These are phyloP conservation scores for Cryptus armator DNA, from an alignment of 2,888 invertebrate genomes.

Conservation along the genomic window DNA sequence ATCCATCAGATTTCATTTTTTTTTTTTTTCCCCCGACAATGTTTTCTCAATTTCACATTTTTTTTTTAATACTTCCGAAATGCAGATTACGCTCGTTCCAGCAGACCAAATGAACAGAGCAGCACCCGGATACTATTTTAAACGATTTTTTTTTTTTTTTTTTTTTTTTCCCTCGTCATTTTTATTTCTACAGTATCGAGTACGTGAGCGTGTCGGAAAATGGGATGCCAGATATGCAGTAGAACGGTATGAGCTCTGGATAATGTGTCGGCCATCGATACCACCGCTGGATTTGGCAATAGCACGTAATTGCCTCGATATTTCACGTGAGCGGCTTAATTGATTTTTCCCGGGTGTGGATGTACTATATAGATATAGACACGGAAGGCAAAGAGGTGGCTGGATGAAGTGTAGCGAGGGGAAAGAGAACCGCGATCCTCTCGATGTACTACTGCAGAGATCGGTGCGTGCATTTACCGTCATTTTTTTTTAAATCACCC, in stretches of 20 bases:
- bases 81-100: slow-evolving; percentile 8
- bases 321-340: slow-evolving; percentile 83
- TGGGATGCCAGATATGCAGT: slow-evolving; percentile 26
- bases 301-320: slow-evolving; percentile 82
- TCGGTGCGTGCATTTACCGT: slow-evolving; percentile 66
- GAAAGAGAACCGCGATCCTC: slow-evolving; percentile 26
- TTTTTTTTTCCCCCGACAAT: neutral
- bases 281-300: slow-evolving; percentile 81
- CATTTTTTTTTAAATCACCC: slow-evolving; percentile 71
- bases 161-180: slow-evolving; percentile 21
- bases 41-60: neutral
- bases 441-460: slow-evolving; percentile 35
- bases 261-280: slow-evolving; percentile 81
- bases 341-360: slow-evolving; percentile 78
- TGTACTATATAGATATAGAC: slow-evolving; percentile 18
- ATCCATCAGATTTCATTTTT: neutral
- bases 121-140: slow-evolving; percentile 21
- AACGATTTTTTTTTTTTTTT: slow-evolving; percentile 4
- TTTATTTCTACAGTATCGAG: slow-evolving; percentile 23
- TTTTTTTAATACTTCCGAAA: neutral
- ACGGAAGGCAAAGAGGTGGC: neutral
- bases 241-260: slow-evolving; percentile 67
- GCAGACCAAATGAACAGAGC: neutral
- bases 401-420: slow-evolving; percentile 10
- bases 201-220: slow-evolving; percentile 2